Evolutionary conservation across 2,113 vertebrate species (phyloP).

Genomic region (Fulmarus glacialis): DNA sequence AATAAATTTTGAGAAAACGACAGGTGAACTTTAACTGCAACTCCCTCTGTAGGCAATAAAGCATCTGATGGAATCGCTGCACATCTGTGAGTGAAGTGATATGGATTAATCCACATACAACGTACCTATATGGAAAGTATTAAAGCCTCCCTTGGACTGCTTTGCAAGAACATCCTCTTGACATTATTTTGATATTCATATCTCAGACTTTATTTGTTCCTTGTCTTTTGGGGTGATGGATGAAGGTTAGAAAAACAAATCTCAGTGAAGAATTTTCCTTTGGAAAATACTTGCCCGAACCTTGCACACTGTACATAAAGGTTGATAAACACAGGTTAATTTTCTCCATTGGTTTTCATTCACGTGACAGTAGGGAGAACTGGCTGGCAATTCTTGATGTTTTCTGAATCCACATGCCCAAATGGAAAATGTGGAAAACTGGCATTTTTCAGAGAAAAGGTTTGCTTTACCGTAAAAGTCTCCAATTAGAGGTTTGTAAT

Average conservation of each 20-base stretch:
- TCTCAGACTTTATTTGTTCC: neutral
- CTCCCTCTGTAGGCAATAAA: conserved; percentile 68
- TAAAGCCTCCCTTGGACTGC: neutral
- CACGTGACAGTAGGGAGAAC: neutral
- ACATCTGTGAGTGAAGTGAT: conserved; percentile 48
- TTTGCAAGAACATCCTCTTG: neutral
- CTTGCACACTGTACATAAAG: neutral
- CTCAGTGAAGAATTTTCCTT: neutral
- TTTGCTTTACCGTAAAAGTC: neutral
- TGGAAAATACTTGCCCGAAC: neutral
- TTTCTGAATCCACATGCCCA: neutral
- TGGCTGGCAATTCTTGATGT: neutral
- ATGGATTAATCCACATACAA: conserved; percentile 41
- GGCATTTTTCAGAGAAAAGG: neutral
- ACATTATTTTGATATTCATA: neutral
- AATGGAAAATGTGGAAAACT: neutral
- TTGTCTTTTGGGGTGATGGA: neutral
- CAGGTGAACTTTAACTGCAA: conserved; percentile 64
- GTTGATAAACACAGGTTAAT: neutral
- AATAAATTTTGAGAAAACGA: conserved; percentile 51
- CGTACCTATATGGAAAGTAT: neutral
- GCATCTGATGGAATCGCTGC: conserved; percentile 39
- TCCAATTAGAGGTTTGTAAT: neutral
- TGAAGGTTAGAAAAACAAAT: neutral
- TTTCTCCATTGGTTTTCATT: neutral